These are phyloP conservation scores for Bathybates hornii DNA, from an alignment of 2,113 vertebrate genomes.

Conservation along the genomic window DNA sequence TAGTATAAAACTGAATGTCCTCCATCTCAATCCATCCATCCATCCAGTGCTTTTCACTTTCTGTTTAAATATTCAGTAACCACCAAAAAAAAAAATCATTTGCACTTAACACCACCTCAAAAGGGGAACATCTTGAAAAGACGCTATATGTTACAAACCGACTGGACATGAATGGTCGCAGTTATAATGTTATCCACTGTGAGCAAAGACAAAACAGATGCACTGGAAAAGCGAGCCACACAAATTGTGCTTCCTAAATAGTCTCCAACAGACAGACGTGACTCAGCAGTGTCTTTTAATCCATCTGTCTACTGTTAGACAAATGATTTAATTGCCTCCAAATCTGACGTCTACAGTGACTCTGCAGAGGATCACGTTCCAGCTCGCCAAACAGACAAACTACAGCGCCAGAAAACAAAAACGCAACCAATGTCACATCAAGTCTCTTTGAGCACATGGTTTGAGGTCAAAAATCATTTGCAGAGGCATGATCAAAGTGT, in stretches of 20 bases:
- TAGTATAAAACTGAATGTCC: neutral
- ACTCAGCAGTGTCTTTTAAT: neutral
- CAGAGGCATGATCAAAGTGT: neutral
- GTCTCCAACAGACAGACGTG: neutral
- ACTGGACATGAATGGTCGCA: neutral
- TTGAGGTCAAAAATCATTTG: neutral
- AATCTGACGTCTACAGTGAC: neutral
- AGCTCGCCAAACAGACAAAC: neutral
- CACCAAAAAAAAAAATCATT: neutral
- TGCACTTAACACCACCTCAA: neutral
- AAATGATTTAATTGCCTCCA: neutral
- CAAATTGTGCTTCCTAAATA: neutral
- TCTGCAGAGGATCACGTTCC: neutral
- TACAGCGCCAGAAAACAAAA: accelerated
- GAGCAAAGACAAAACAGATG: neutral
- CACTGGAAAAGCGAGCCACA: neutral
- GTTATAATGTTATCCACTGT: neutral
- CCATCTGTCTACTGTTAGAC: neutral
- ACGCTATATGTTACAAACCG: neutral
- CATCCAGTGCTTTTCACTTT: neutral
- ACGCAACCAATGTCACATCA: neutral
- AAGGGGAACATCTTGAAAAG: neutral
- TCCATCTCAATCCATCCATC: neutral
- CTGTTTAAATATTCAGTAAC: neutral
- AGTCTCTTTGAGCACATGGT: neutral